phyloP scores from a whole-genome alignment of 2,797 vertebrate genomes.

The Premnoplex brunnescens region DNA sequence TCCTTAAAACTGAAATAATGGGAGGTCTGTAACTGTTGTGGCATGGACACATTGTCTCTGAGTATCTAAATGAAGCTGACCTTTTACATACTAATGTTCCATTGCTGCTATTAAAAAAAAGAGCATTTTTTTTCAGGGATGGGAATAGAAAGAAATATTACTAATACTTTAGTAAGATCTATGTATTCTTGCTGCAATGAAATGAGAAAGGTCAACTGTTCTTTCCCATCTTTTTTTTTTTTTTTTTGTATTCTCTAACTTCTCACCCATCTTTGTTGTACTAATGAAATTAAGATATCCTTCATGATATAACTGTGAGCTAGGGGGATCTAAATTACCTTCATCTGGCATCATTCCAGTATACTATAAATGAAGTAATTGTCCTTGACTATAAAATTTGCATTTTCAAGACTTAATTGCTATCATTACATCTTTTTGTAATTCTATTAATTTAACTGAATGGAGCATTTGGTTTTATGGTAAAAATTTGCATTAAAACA shows the following conservation, averaged over 20 bases:
- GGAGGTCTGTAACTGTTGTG: background rate
- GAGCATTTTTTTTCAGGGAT: conserved; percentile 28
- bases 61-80: conserved; percentile 47
- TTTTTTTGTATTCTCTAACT: conserved; percentile 75
- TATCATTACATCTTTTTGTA: conserved; percentile 99
- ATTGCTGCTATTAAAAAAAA: conserved; percentile 56
- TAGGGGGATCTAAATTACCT: conserved; percentile 98
- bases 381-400: conserved; percentile 99
- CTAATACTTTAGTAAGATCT: conserved; percentile 78
- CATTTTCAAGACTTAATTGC: conserved; percentile 99
- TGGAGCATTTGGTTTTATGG: conserved; percentile 98
- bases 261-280: conserved; percentile 82
- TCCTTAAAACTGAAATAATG: background rate
- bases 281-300: conserved; percentile 90
- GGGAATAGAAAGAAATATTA: conserved; percentile 68
- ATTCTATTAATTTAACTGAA: conserved; percentile 99
- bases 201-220: conserved; percentile 81
- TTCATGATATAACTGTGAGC: conserved; percentile 99
- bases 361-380: conserved; percentile 99
- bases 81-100: conserved; percentile 49
- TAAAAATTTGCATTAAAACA: conserved; percentile 99
- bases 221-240: conserved; percentile 34
- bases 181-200: conserved; percentile 71
- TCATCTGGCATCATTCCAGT: conserved; percentile 98
- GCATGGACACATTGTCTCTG: background rate